Base-by-base conservation (phyloP, 1,140 invertebrate genomes). In the Diabrotica undecimpunctata region DNA sequence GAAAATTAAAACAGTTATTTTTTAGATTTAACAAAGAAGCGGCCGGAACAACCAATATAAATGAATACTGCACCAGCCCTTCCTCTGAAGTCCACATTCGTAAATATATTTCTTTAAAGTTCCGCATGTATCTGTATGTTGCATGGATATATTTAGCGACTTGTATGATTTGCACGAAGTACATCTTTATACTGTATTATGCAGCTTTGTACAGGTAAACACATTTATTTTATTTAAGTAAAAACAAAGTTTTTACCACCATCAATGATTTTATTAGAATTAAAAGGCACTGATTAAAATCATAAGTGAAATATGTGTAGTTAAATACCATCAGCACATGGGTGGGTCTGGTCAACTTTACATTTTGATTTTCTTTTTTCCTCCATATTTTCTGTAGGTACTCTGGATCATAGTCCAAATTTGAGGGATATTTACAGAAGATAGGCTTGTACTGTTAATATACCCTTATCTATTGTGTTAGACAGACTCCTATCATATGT, bases 151-250 rank as follows among this genome's bases (percentile, higher is more conserved):
- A 38, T 62, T 62, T 41, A 62, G 36, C 36, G 52, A 54, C 7
- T 41, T 62, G 11, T 62, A 62, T 50, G 35, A 62, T n/a, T 62
- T 62, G 61, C 61, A 62, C 38, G 61, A 62, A 54, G 12, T 14
- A 12, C 53, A 62, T 54, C 13, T 62, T 12, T 62, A 38, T 54
- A 54, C 61, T 9, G 52, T 35, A 62, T 35, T 62, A 62, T 62
- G 61, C 51, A 54, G 53, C 36, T 62, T 14, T n/a, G 11, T 46
- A 38, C 51, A 62, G 61, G 61, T 62, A 62, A 54, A 54, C 13
- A 36, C 5, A 61, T 2, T 25, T 25, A 25, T 25, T 25, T 2
- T 25, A 25, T 25, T 25, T 25, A 25, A 25, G 25, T 2, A 10
- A 51, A 13, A n/a, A 36, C 54, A 56, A 14, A 4, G 5, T 5